Evolutionary conservation across 2,113 vertebrate species (phyloP), one percentile per base, ranked within the genome.

Genomic region (Nettapus auritus): DNA sequence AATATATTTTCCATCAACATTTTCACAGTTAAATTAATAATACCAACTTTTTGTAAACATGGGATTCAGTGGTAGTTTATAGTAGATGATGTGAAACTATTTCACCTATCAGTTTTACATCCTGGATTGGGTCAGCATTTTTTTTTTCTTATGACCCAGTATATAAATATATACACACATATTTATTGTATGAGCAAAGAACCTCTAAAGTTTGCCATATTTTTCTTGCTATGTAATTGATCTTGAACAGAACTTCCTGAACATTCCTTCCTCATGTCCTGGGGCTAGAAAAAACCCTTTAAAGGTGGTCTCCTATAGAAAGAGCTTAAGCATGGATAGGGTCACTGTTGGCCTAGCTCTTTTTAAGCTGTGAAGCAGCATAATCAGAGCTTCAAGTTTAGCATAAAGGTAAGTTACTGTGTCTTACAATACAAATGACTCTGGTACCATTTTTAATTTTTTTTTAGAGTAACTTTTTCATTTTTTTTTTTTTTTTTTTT

Each of bases 21-120:
- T 93, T 92, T 82, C 78, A 55, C 81, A 76, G 89, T 93, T 93
- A 93, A 96, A 93, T 94, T 94, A 93, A 89, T 94, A 78, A 48
- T 88, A 86, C 55, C 34, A 69, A 33, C 48, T 14, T 88, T 82
- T 95, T 86, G 16, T 64, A 95, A 93, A 83, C 78, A 67, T 0
- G 0, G 20, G 60, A 64, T 82, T 89, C 82, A 91, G 17, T 33
- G 23, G 36, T 42, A 34, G 36, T 69, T 91, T 88, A 29, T 40
- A 59, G 68, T 6, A 52, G 83, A 50, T 69, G 74, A 88, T 86
- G 11, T 76, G 77, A 81, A 88, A 52, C 42, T 66, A 56, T 46
- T 40, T 46, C 25, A 13, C 60, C 2, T 25, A 73, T n/a, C 42
- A 86, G 44, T 29, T 82, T 92, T 81, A 20, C 22, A 62, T 40